Conservation (phyloP, 2,113 vertebrate genomes). For the Gnathonemus echidnorhynchus region DNA sequence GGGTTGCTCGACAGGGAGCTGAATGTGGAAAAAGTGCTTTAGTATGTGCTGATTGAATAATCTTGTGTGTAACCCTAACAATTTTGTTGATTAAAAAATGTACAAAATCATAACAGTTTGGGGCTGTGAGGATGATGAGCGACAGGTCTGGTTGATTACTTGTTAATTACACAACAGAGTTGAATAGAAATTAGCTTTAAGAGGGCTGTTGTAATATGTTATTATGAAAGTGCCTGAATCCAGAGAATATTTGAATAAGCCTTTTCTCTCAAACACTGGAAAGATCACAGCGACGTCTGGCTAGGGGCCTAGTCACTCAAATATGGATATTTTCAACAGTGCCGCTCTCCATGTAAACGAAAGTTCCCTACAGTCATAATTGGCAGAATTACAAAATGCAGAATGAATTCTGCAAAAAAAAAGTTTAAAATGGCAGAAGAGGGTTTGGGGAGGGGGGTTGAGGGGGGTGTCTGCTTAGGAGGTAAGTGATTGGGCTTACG, state of each 20-base stretch:
- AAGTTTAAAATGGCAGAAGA: background rate
- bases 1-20: too few species aligned
- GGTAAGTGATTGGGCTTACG: background rate
- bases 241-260: background rate
- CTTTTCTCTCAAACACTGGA: background rate
- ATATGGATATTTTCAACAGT: background rate
- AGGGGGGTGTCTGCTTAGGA: background rate
- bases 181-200: slow-evolving; percentile 12
- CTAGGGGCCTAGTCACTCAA: background rate
- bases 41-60: slow-evolving; percentile 13
- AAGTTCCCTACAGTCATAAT: background rate
- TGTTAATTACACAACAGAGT: slow-evolving; percentile 18
- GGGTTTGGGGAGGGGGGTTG: background rate
- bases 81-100: slow-evolving; percentile 19
- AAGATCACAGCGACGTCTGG: background rate
- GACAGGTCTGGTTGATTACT: slow-evolving; percentile 12
- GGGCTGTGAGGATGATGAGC: slow-evolving; percentile 4
- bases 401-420: background rate
- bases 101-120: slow-evolving; percentile 11
- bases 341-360: background rate
- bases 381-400: background rate
- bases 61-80: slow-evolving; percentile 16
- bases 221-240: slow-evolving; percentile 6
- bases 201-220: slow-evolving; percentile 6
- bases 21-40: background rate